phyloP scores from a whole-genome alignment of 2,797 vertebrate genomes.

The Anabas testudineus region DNA sequence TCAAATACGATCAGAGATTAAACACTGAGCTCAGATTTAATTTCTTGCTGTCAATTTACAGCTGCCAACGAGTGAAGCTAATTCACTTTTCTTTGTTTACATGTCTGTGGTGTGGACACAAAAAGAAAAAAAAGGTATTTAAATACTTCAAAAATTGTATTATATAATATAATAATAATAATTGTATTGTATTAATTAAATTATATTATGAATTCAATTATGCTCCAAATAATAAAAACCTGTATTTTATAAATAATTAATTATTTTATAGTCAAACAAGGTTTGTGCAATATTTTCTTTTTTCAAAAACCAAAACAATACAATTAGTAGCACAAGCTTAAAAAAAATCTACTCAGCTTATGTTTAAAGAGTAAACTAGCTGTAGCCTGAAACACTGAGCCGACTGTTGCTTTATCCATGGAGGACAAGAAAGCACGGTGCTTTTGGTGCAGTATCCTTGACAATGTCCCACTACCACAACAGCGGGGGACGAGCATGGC shows the following conservation, averaged over 20 bases:
- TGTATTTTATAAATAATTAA: too few species aligned
- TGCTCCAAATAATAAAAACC: neutral
- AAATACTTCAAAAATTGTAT: neutral
- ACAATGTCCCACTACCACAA: slow-evolving; percentile 45
- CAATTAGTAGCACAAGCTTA: neutral
- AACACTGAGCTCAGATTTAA: neutral
- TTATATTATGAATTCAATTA: neutral
- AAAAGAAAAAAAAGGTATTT: neutral
- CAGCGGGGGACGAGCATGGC: slow-evolving; percentile 25
- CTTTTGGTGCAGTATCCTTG: slow-evolving; percentile 60
- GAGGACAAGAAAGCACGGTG: neutral
- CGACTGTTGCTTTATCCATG: neutral
- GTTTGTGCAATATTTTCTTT: neutral
- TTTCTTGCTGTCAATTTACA: neutral
- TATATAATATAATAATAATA: too few species aligned
- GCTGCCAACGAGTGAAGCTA: slow-evolving; percentile 5
- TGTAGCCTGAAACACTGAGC: slow-evolving; percentile 3
- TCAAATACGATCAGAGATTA: neutral
- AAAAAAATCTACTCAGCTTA: neutral
- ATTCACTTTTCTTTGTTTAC: neutral
- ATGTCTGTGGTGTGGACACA: neutral
- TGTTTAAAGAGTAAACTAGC: neutral
- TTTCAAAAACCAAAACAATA: neutral
- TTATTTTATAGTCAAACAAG: too few species aligned
- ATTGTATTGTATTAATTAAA: neutral